A percentile compares a stretch with the other conserved stretches of the same genome.
Conservation (phyloP, 2,888 invertebrate genomes). For the Xanthorhoe designata region DNA sequence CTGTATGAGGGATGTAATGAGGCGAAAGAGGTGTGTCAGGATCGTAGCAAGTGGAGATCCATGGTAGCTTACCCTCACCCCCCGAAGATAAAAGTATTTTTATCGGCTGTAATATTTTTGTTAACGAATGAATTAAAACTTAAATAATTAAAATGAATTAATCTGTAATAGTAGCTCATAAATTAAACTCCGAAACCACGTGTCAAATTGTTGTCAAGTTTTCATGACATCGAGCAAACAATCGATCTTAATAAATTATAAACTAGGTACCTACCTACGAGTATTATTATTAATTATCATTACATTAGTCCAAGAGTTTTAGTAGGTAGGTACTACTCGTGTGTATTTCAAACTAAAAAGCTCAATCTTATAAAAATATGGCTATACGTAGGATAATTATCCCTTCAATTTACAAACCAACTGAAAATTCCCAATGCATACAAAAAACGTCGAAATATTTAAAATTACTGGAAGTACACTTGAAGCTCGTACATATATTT, state of each 20-base stretch:
- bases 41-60: too few species aligned
- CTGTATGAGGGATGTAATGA: too few species aligned
- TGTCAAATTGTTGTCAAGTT: background rate
- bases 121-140: too few species aligned
- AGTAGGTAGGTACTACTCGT: background rate
- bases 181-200: background rate
- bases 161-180: too few species aligned
- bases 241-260: background rate
- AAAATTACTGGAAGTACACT: constrained; percentile 12
- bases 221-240: background rate
- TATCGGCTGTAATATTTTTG: too few species aligned
- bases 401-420: background rate
- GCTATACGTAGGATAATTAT: background rate
- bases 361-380: background rate
- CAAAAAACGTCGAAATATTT: constrained; percentile 1
- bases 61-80: too few species aligned
- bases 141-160: too few species aligned
- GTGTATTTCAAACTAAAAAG: background rate
- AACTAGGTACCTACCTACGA: too few species aligned
- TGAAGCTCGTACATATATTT: constrained; percentile 2
- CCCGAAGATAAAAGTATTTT: too few species aligned
- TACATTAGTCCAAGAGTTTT: background rate
- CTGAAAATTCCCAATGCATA: background rate
- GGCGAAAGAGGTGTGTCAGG: too few species aligned
- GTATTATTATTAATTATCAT: too few species aligned